A percentile compares a stretch with the other conserved stretches of the same genome.
Evolutionary conservation across 2,113 vertebrate species (phyloP).

Genomic region (Campylomormyrus tamandua): DNA sequence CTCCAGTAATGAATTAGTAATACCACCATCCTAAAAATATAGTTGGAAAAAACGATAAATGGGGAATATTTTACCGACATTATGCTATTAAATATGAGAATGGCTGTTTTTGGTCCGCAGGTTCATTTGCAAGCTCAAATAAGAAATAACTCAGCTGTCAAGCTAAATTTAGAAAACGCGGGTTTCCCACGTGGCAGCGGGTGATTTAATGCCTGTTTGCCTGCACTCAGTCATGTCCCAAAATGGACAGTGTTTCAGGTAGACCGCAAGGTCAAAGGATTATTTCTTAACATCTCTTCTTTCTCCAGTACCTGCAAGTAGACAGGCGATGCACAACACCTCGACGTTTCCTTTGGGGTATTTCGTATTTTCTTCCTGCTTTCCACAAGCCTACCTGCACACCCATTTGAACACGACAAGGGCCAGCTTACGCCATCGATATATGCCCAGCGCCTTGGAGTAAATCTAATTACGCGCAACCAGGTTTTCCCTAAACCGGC

Average conservation of each 20-base stretch:
- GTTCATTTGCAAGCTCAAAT: slow-evolving; percentile 16
- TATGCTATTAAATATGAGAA: background rate
- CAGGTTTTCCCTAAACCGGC: background rate
- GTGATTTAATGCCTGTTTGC: background rate
- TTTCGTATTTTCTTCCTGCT: background rate
- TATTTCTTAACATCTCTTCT: background rate
- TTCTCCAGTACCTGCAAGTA: background rate
- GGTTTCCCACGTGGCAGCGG: background rate
- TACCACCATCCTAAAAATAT: background rate
- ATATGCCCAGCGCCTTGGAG: background rate
- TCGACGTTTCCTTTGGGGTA: background rate
- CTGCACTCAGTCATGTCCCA: background rate
- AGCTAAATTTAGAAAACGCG: slow-evolving; percentile 4
- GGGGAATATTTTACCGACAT: background rate
- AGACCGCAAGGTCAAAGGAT: background rate
- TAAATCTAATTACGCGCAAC: background rate
- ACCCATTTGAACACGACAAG: background rate
- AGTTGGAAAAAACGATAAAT: background rate
- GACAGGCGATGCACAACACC: background rate
- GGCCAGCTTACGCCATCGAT: background rate
- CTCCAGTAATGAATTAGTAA: background rate
- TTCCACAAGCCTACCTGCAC: background rate
- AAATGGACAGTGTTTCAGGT: background rate
- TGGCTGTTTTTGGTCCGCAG: background rate
- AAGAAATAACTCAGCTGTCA: background rate